Base-by-base conservation (phyloP, 2,888 invertebrate genomes). In the Disparrhopalites patrizii region DNA sequence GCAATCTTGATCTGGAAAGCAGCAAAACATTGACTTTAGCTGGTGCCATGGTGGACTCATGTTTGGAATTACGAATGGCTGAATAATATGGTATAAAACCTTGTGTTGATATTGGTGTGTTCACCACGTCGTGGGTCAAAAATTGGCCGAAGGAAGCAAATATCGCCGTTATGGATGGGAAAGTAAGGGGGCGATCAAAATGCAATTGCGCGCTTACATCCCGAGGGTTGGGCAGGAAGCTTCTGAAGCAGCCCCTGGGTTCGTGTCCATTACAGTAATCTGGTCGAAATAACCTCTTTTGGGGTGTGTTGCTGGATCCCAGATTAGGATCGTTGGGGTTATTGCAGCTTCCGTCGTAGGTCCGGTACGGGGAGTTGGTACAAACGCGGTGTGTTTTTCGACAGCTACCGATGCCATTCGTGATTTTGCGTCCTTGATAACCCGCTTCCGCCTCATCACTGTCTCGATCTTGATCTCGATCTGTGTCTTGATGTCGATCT, bases 151-250 rank as follows among this genome's bases (percentile, higher is more conserved):
- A 73, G 36, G 71, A 71, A 0, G 73, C 71, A 25, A 75, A 68
- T 73, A 75, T 75, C 33, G 71, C 70, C 0, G 74, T 71, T 15
- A 71, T 54, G 4, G 8, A 23, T 20, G 56, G 61, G 31, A 69
- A 66, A 2, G 38, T 88, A 0, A 83, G 83, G 74, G 87, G 85
- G 70, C 82, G 83, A 73, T 83, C 82, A 69, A 83, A 81, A 77
- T 89, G 89, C 56, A 89, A 84, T 2, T 82, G 77, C 10, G 86
- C 81, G 77, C 91, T 90, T 71, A 93, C 85, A 68, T 85, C 84
- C 30, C 93, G 81, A 0, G 93, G 85, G 54, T 89, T 91, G 1
- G 93, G 91, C 1, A 93, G 81, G 1, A 72, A 68, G 0, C 69
- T 50, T 2, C 76, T 76, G 38, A 38, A n/a, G 28, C 69, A 77